A percentile compares a stretch with the other conserved stretches of the same genome.
phyloP scores from a whole-genome alignment of 1,140 invertebrate genomes.

The Diprion similis region DNA sequence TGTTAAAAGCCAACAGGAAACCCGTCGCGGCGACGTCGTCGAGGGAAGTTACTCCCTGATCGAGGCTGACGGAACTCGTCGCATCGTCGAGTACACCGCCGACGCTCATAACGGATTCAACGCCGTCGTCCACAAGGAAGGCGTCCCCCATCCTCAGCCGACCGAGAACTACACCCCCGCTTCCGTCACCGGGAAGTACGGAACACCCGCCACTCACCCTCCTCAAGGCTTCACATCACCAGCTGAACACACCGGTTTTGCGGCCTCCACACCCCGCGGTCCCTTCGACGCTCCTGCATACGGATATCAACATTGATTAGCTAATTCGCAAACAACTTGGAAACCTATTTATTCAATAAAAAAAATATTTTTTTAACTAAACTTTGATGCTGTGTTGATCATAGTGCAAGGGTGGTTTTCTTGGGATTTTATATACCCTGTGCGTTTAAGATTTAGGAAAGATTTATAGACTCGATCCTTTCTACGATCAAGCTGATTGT shows the following conservation, averaged over 20 bases:
- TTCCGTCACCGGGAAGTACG: neutral
- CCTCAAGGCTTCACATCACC: neutral
- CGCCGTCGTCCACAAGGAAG: constrained; percentile 57
- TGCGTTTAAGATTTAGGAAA: too few species aligned
- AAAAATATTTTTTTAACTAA: neutral
- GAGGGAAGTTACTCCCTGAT: constrained; percentile 38
- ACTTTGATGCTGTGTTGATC: neutral
- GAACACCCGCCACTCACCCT: neutral
- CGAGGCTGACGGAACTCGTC: constrained; percentile 40
- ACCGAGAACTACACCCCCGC: neutral
- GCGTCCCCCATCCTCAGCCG: constrained; percentile 21
- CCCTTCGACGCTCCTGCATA: neutral
- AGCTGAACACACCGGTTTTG: neutral
- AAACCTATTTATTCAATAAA: neutral
- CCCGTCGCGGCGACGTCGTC: constrained; percentile 58
- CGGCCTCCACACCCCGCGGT: neutral
- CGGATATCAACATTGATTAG: neutral
- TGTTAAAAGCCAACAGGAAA: constrained; percentile 69
- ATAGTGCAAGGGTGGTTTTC: too few species aligned
- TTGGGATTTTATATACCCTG: too few species aligned
- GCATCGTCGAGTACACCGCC: constrained; percentile 52
- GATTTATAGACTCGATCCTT: too few species aligned
- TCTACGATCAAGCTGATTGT: too few species aligned
- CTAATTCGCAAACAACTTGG: neutral
- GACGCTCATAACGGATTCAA: constrained; percentile 52